Evolutionary conservation across 2,888 invertebrate genomes (phyloP), one percentile per base, ranked within the genome.

Genomic region (Drosophila paucipuncta): DNA sequence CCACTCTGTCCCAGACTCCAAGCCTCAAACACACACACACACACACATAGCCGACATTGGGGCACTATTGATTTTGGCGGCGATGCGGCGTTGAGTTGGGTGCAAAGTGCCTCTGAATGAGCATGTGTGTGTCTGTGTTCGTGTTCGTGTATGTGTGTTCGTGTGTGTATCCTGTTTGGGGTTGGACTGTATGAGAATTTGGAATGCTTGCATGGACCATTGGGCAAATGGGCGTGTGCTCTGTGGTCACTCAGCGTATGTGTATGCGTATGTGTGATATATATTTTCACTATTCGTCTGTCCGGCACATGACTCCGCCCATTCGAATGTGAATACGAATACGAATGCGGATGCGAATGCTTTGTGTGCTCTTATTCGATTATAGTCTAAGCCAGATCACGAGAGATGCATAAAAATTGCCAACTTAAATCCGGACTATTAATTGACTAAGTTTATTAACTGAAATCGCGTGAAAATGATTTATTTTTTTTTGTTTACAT

Each of bases 41-140:
- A 68, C 52, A 49, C 62, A 58, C 22, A 31, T 16, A 22, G 54
- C 68, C 80, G 71, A 82, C 82, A 76, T 81, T 82, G 83, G 83
- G 83, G 81, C 76, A 80, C 86, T 85, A 85, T 85, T 83, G 85
- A 86, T 85, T 85, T 85, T 86, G 80, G 85, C 58, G 63, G 30
- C 64, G 58, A 18, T 55, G 62, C 50, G 43, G 43, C 59, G 70
- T 57, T 68, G 68, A 58, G 54, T 60, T 73, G 73, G 58, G 68
- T 68, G 68, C 65, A 65, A 68, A 68, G 33, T 52, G 60, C 52
- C 22, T n/a, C 35, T 37, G 35, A 28, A 33, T 18, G 25, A n/a
- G 25, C 35, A 28, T 39, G 33, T 55, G 37, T 54, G 37, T 22
- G n/a, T 70, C 31, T 33, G 35, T 7, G n/a, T 30, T n/a, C 22